Evolutionary conservation across 2,113 vertebrate genomes (phyloP).

Genomic region (Pampusana beccarii): DNA sequence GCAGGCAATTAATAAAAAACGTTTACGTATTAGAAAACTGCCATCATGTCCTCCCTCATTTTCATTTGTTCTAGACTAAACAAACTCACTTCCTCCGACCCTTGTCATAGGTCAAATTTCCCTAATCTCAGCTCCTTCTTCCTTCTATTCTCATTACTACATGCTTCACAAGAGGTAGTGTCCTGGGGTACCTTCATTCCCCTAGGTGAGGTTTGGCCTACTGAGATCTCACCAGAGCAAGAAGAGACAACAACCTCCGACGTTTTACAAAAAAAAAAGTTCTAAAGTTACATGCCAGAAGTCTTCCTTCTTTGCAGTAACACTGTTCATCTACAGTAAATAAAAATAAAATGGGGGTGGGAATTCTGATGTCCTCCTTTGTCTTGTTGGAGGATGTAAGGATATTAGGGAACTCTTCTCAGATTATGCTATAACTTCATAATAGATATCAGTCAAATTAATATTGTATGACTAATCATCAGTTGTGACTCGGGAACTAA

Average conservation of each 20-base stretch:
- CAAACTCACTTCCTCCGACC: conserved; percentile 9
- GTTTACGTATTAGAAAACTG: not conserved
- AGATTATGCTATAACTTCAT: not conserved
- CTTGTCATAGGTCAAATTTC: not conserved
- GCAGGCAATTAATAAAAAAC: not conserved
- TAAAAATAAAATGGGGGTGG: not conserved
- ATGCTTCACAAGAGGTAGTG: not conserved
- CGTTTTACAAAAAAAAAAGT: not conserved
- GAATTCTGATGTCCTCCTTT: not conserved
- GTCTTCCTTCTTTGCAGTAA: not conserved
- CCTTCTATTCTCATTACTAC: conserved; percentile 5
- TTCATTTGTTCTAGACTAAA: not conserved
- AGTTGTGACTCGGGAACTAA: not conserved
- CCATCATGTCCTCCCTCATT: not conserved
- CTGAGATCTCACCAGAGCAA: not conserved
- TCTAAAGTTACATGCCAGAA: not conserved
- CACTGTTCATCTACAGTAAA: not conserved
- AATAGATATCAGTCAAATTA: not conserved
- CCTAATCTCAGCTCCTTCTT: not conserved
- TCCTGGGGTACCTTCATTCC: not conserved
- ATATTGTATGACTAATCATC: not conserved
- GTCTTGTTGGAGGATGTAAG: not conserved
- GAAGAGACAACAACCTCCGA: not conserved
- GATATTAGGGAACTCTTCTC: not conserved
- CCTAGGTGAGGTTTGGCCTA: not conserved